Percentiles rank a stretch among this genome's conserved stretches.
Conservation (phyloP, 2,113 vertebrate species). For the Pampusana beccarii region DNA sequence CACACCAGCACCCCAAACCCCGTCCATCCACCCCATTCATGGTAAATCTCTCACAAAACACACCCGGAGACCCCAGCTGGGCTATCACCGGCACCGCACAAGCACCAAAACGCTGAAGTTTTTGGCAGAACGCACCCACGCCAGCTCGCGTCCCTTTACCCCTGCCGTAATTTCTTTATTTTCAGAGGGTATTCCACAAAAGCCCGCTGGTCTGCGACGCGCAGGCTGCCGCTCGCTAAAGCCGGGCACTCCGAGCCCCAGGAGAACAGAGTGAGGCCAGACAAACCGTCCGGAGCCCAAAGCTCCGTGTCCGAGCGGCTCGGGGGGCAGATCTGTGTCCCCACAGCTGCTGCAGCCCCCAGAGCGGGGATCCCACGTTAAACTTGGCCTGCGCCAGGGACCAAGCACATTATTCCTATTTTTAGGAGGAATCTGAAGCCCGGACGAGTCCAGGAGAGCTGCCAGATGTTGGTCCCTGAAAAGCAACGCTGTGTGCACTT, state of each 20-base stretch:
- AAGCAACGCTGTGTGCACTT: too few species aligned
- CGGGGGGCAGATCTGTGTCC: too few species aligned
- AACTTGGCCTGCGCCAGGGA: too few species aligned
- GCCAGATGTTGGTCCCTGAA: not conserved
- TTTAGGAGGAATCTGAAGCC: not conserved
- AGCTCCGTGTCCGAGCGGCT: not conserved
- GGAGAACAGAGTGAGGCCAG: not conserved
- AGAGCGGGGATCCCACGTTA: not conserved
- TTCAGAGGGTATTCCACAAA: not conserved
- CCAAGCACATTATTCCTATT: not conserved
- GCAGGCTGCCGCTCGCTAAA: not conserved
- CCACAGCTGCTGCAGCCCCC: too few species aligned
- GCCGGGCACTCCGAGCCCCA: not conserved
- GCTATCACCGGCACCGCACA: not conserved
- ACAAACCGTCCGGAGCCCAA: not conserved
- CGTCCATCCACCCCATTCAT: not conserved
- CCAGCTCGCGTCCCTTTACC: not conserved
- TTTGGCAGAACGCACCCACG: fast-evolving
- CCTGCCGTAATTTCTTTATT: not conserved
- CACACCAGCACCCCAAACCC: not conserved
- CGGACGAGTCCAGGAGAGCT: not conserved
- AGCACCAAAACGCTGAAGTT: not conserved
- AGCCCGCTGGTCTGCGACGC: not conserved
- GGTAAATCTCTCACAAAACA: not conserved
- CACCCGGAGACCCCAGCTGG: not conserved